Percentiles rank a stretch among this genome's conserved stretches.
Conservation (phyloP, 2,888 invertebrate species). For the Gisinianus flammeolus region DNA sequence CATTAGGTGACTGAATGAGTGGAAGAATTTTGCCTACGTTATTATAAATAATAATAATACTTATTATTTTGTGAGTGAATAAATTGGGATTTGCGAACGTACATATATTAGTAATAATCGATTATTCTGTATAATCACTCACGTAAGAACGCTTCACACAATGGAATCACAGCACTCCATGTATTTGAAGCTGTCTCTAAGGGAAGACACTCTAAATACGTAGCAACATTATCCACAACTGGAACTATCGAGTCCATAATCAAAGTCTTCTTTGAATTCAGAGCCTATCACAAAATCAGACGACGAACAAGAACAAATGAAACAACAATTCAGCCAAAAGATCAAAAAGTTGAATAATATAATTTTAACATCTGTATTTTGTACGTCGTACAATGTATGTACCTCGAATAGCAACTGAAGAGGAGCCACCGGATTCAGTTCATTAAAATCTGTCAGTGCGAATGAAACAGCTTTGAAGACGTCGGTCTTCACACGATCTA, state of each 20-base stretch:
- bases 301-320: not conserved
- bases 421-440: slow-evolving; percentile 92
- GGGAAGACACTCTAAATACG: slow-evolving; percentile 90
- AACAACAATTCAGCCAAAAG: slow-evolving; percentile 6
- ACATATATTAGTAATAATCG: too few species aligned
- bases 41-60: too few species aligned
- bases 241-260: slow-evolving; percentile 74
- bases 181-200: slow-evolving; percentile 72
- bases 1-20: slow-evolving; percentile 70
- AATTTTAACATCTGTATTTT: not conserved
- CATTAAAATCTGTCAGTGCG: slow-evolving; percentile 93
- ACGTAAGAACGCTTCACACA: slow-evolving; percentile 87
- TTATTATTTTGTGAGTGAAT: too few species aligned
- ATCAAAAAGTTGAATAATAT: too few species aligned
- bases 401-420: slow-evolving; percentile 68
- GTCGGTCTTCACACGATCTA: slow-evolving; percentile 75
- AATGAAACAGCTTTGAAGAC: slow-evolving; percentile 94
- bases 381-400: not conserved
- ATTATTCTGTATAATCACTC: too few species aligned
- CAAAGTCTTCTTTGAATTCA: slow-evolving; percentile 79
- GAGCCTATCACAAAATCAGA: slow-evolving; percentile 64
- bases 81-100: too few species aligned
- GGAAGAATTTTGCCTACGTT: slow-evolving; percentile 68
- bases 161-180: slow-evolving; percentile 82
- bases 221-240: slow-evolving; percentile 88